Base-by-base conservation (phyloP, 1,140 invertebrate species). In the Leptopilina boulardi region DNA sequence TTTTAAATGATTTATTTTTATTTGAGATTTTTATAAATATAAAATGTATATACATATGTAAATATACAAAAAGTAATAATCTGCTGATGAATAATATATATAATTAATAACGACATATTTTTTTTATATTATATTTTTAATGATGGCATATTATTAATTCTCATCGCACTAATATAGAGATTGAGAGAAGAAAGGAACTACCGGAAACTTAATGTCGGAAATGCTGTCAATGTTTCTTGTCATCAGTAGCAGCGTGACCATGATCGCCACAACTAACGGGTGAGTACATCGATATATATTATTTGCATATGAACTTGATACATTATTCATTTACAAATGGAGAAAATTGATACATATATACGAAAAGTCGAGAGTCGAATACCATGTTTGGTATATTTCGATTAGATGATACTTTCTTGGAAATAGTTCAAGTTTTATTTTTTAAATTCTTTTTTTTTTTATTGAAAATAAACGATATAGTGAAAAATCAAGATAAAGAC, bases 341-440 rank as follows among this genome's bases (percentile, higher is more conserved):
- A 51, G 47, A 51, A 51, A 51, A 51, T 51, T 51, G 47, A 51
- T 51, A n/a, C n/a, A n/a, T n/a, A n/a, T n/a, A n/a, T n/a, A n/a
- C 47, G 18, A 51, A n/a, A 51, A 18, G 15, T 51, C 34, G 34
- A 38, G 8, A 51, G 47, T 51, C n/a, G 47, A 51, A 51, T 51
- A 51, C 47, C 47, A 51, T 51, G 47, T 51, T 51, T 51, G 47
- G 47, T 51, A 51, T 51, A n/a, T 51, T n/a, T n/a, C 47, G 47
- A 42, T 47, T 47, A 15, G 18, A 51, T 51, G 44, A n/a, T n/a
- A 15, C 47, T 51, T 51, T 51, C 47, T n/a, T n/a, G 13, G 13
- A 51, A 51, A 51, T 51, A 51, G 13, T 51, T 51, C 47, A 51
- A 8, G 9, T 42, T 42, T 13, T 11, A 2, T 38, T 38, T n/a